Evolutionary conservation across 1,140 invertebrate species (phyloP), one percentile per base, ranked within the genome.

Genomic region (Plectus sambesii): DNA sequence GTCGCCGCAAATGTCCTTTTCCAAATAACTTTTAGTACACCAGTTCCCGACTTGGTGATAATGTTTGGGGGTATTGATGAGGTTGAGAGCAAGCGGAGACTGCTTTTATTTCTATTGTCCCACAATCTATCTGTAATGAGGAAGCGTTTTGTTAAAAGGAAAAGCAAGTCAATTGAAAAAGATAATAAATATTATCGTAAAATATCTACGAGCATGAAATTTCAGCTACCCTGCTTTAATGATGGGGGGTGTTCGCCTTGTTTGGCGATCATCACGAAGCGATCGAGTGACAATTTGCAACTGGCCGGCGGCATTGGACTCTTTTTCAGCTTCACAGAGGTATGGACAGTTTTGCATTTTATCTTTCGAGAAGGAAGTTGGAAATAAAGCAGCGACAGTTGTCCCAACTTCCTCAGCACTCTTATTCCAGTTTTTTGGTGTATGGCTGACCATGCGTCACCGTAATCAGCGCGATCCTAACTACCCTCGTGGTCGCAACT

Each of bases 401-500:
- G n/a, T n/a, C n/a, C n/a, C n/a, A n/a, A n/a, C n/a, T n/a, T n/a
- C n/a, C 3, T 27, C 8, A 27, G 22, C 25, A 33, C 38, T 9
- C n/a, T 47, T 17, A 22, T 47, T 38, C 36, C 82, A 93, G 87
- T 87, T 93, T 77, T 77, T 92, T 73, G 88, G 88, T 74, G 85
- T 94, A 58, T 90, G 87, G 86, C 80, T 94, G 77, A 90, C 89
- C 56, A 81, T 90, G 63, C 81, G 87, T 53, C 93, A 87, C 79
- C 82, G 89, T 73, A 93, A 93, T 76, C 87, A 90, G 77, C 90
- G 90, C 82, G 86, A 93, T 76, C 87, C 87, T n/a, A n/a, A n/a
- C n/a, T n/a, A n/a, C n/a, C n/a, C n/a, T n/a, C n/a, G n/a, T n/a
- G n/a, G n/a, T n/a, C n/a, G n/a, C n/a, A n/a, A n/a, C n/a, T n/a